A percentile compares a stretch with the other conserved stretches of the same genome.
Evolutionary conservation across 2,888 invertebrate species (phyloP).

Genomic region (Microctonus hyperodae): DNA sequence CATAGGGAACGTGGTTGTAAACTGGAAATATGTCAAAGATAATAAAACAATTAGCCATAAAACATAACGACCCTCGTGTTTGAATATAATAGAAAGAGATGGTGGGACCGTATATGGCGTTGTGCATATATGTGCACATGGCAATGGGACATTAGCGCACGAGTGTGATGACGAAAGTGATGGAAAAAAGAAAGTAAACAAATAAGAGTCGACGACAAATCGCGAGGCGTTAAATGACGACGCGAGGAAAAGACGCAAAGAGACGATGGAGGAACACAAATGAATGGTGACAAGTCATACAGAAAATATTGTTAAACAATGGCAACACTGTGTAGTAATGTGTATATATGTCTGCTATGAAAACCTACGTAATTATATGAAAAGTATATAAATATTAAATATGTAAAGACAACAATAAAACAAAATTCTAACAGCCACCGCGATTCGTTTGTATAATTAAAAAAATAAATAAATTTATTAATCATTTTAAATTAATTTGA

Average conservation of each 20-base stretch:
- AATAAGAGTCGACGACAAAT: slow-evolving; percentile 1
- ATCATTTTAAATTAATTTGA: not conserved
- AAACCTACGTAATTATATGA: slow-evolving; percentile 25
- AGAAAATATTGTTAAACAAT: slow-evolving; percentile 35
- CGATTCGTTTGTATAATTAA: no score
- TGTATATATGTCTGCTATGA: not conserved
- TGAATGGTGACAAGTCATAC: slow-evolving; percentile 34
- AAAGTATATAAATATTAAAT: no score
- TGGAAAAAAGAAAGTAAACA: slow-evolving; percentile 25
- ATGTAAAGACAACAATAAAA: not conserved
- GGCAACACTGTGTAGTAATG: slow-evolving; percentile 24
- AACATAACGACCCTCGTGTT: slow-evolving; percentile 61
- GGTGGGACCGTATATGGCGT: slow-evolving; percentile 25
- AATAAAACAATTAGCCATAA: slow-evolving; percentile 64
- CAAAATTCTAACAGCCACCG: no score
- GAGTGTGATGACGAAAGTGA: slow-evolving; percentile 31
- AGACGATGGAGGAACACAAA: slow-evolving; percentile 26
- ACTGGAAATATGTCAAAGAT: slow-evolving; percentile 64
- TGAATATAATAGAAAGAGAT: slow-evolving; percentile 37
- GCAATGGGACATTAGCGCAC: slow-evolving; percentile 33
- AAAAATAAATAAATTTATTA: not conserved
- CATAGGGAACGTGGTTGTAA: slow-evolving; percentile 56
- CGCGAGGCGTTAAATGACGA: slow-evolving; percentile 22
- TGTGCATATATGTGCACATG: slow-evolving; percentile 22
- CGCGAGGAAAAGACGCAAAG: slow-evolving; percentile 20